Evolutionary conservation across 2,113 vertebrate genomes (phyloP), one percentile per base, ranked within the genome.

Genomic region (Carettochelys insculpta): DNA sequence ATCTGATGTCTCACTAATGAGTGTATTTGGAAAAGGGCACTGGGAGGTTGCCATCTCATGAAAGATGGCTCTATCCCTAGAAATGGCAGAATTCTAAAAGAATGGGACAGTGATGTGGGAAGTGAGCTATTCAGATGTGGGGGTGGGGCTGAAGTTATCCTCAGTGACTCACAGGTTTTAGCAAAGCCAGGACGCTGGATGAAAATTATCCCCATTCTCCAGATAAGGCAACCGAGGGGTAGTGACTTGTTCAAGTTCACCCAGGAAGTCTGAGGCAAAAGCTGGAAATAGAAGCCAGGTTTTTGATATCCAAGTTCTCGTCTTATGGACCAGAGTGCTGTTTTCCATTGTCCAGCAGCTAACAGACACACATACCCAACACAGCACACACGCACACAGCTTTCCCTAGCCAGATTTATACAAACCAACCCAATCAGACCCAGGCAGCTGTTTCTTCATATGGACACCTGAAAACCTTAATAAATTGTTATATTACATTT

Each of bases 401-500:
- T 27, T 58, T 20, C 58, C 76, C 47, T 0, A 0, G 77, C 77
- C 14, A 4, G 47, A 3, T 45, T 45, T 75, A 27, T 75, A 27
- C 8, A 68, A 68, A 20, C 25, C 25, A 45, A 75, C 45, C 41
- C 71, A 43, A 75, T 12, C 61, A 52, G 12, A 61, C 43, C 81
- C 25, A 87, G 83, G 29, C 76, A 14, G 17, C 1, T 0, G 2
- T 25, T 43, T 82, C 87, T 94, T 90, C 75, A 52, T 84, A 80
- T 76, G 83, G 84, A 84, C 86, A 92, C 51, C 92, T 79, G 90
- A 91, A 94, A 93, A 95, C 92, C 85, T 95, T 89, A 92, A 92
- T 94, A 95, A 86, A 96, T 92, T 87, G 86, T 93, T 86, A 93
- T 96, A 95, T 96, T 94, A 95, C 90, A 92, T 92, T 93, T 92